These are phyloP conservation scores for Nasonia giraulti DNA, from an alignment of 1,140 invertebrate species.

Conservation along the genomic window DNA sequence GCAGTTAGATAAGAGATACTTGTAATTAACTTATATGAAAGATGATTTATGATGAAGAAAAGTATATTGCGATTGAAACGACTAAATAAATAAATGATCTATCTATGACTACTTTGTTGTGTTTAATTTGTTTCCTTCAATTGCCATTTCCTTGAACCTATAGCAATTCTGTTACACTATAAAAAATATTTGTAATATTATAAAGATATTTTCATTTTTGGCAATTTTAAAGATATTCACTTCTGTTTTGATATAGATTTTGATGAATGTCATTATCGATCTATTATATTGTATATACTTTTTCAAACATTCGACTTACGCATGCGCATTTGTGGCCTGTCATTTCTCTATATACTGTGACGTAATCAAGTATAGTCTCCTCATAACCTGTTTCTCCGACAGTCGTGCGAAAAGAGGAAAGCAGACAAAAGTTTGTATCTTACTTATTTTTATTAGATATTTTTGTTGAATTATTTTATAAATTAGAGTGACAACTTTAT, in stretches of 20 bases:
- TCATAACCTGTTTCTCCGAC: not conserved
- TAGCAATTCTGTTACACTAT: not conserved
- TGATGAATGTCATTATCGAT: too few relatives aligned
- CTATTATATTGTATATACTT: too few relatives aligned
- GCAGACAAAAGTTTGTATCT: conserved; percentile 19
- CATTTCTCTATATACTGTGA: not conserved
- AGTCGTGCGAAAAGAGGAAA: not conserved
- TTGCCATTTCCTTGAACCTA: too few relatives aligned
- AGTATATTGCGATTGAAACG: conserved; percentile 63
- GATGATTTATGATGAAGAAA: conserved; percentile 64
- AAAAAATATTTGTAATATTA: too few relatives aligned
- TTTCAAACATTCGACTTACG: too few relatives aligned
- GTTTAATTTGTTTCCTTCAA: not conserved
- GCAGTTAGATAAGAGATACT: conserved; percentile 61
- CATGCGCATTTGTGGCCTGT: too few relatives aligned
- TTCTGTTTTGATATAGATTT: too few relatives aligned
- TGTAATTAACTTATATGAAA: conserved; percentile 67
- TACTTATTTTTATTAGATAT: not conserved
- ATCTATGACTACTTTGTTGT: conserved; percentile 49
- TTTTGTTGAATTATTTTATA: not conserved
- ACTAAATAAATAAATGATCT: conserved; percentile 67
- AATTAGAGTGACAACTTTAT: not conserved
- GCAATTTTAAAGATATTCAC: too few relatives aligned
- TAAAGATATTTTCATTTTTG: too few relatives aligned
- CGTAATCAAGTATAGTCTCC: not conserved